Evolutionary conservation across 2,888 invertebrate species (phyloP).

Genomic region (Chalcosyrphus nemorum): DNA sequence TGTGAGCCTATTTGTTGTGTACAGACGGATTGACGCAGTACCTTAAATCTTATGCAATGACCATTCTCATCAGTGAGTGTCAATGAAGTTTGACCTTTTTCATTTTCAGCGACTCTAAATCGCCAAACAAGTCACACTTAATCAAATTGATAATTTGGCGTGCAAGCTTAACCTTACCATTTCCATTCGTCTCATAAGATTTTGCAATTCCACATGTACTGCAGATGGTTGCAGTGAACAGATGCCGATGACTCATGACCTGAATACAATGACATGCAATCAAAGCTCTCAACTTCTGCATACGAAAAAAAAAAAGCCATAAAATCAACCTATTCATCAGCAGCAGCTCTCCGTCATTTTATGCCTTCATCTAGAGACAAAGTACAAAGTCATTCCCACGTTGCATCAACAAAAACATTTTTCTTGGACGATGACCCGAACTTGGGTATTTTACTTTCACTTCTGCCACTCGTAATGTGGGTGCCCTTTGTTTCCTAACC

Average conservation of each 20-base stretch:
- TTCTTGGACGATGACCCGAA: slow-evolving; percentile 44
- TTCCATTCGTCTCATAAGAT: neutral
- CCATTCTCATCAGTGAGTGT: no score
- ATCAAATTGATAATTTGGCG: no score
- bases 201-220: neutral
- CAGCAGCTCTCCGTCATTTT: neutral
- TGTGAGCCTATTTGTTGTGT: no score
- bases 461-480: slow-evolving; percentile 27
- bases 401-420: slow-evolving; percentile 18
- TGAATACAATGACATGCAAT: neutral
- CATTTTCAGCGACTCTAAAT: no score
- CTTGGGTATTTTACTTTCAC: slow-evolving; percentile 64
- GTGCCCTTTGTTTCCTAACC: slow-evolving; percentile 41
- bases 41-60: no score
- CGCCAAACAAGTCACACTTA: no score
- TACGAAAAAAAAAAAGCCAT: no score
- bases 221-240: neutral
- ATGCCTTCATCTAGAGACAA: neutral
- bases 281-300: neutral
- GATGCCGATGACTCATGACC: no score
- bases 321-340: neutral
- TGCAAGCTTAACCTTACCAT: no score
- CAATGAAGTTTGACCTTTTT: no score
- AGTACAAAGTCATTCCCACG: neutral
- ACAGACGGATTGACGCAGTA: no score